These are phyloP conservation scores for Chinchilla lanigera DNA, from an alignment of 2,113 vertebrate genomes.

Conservation along the genomic window DNA sequence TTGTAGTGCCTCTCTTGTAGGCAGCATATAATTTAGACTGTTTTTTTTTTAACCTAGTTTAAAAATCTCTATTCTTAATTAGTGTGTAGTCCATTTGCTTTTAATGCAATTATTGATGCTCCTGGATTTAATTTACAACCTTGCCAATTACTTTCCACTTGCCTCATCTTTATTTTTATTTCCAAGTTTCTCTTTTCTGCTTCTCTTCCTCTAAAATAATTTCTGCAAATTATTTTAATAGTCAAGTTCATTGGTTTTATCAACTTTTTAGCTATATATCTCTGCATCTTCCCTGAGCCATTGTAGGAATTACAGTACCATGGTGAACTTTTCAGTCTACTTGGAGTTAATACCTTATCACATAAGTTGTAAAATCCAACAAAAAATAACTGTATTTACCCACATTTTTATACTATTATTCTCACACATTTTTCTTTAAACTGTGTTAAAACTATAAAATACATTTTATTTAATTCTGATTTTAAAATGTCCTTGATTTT, in stretches of 20 bases:
- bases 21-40: neutral
- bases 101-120: conserved; percentile 22
- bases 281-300: neutral
- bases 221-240: neutral
- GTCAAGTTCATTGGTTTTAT: neutral
- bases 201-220: too few species aligned
- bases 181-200: neutral
- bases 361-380: neutral
- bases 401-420: neutral
- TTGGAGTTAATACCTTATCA: conserved; percentile 12
- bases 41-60: neutral
- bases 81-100: conserved; percentile 3
- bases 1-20: neutral
- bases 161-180: neutral
- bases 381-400: neutral
- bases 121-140: neutral
- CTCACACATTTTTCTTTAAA: conserved; percentile 33
- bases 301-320: neutral
- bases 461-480: neutral
- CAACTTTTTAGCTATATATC: neutral
- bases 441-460: neutral
- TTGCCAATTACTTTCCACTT: neutral
- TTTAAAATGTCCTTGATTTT: neutral
- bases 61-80: conserved; percentile 16
- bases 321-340: neutral